A percentile compares a stretch with the other conserved stretches of the same genome.
Conservation (phyloP, 2,888 invertebrate species). For the Calliopum simillimum region DNA sequence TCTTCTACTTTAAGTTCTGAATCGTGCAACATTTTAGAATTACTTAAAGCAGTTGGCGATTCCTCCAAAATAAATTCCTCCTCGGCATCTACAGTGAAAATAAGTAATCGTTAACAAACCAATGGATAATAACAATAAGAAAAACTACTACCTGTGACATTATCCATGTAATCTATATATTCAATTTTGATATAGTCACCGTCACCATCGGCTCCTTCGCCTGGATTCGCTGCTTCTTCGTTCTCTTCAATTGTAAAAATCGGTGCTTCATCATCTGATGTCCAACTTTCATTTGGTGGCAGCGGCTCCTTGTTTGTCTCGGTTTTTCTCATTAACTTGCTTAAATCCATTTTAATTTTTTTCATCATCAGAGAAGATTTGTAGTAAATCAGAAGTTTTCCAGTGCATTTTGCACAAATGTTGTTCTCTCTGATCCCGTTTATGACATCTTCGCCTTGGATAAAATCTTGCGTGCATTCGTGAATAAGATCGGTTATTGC, state of each 20-base stretch:
- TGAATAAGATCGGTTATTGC: constrained; percentile 51
- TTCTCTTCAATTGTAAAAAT: neutral
- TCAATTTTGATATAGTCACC: constrained; percentile 34
- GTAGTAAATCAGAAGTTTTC: constrained; percentile 52
- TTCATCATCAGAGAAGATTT: constrained; percentile 53
- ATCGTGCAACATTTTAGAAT: constrained; percentile 6
- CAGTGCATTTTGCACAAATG: constrained; percentile 54
- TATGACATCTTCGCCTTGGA: constrained; percentile 42
- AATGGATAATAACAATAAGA: too few relatives aligned
- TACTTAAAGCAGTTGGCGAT: neutral
- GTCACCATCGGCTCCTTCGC: constrained; percentile 37
- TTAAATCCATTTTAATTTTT: constrained; percentile 50
- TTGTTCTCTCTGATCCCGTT: constrained; percentile 36
- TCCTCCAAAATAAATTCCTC: constrained; percentile 52
- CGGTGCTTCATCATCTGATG: too few relatives aligned
- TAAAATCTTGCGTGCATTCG: constrained; percentile 51
- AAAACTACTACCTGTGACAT: constrained; percentile 11
- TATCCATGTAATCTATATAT: constrained; percentile 11
- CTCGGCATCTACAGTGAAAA: constrained; percentile 46
- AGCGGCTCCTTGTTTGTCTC: neutral
- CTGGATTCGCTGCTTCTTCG: constrained; percentile 33
- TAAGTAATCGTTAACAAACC: neutral
- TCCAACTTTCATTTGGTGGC: too few relatives aligned
- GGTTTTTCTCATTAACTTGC: constrained; percentile 46
- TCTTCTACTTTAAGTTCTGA: neutral